Conservation (phyloP, 2,888 invertebrate species). For the Ditula angustiorana region DNA sequence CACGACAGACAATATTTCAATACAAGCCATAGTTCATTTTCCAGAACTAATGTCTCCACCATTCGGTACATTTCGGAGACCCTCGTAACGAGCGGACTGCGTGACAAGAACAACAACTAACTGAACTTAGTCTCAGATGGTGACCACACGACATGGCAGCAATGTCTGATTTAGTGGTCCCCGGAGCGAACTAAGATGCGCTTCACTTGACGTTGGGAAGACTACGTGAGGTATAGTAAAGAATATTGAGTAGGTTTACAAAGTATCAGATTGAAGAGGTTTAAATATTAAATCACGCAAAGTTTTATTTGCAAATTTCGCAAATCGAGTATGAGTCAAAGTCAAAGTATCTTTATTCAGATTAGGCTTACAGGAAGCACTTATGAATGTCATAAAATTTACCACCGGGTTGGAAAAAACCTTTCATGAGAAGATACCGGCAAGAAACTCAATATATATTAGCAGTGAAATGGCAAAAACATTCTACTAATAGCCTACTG, state of each 20-base stretch:
- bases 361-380: no score
- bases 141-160: constrained; percentile 34
- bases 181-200: constrained; percentile 31
- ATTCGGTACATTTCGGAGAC: constrained; percentile 31
- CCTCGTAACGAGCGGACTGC: constrained; percentile 34
- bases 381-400: no score
- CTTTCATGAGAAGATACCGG: no score
- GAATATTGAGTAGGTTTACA: constrained; percentile 31
- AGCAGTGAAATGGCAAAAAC: no score
- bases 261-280: neutral
- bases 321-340: no score
- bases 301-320: neutral
- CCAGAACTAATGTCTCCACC: constrained; percentile 37
- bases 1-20: constrained; percentile 29
- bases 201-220: constrained; percentile 22
- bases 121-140: constrained; percentile 39
- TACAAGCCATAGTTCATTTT: constrained; percentile 33
- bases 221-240: constrained; percentile 17
- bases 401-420: no score
- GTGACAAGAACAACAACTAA: constrained; percentile 40
- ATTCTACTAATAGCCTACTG: no score
- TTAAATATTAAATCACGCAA: constrained; percentile 1
- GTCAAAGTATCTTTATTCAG: no score
- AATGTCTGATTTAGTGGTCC: constrained; percentile 39
- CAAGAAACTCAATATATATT: no score